Conservation (phyloP, 37 sponge, comb jelly and placozoan species). For the Ephydatia muelleri region DNA sequence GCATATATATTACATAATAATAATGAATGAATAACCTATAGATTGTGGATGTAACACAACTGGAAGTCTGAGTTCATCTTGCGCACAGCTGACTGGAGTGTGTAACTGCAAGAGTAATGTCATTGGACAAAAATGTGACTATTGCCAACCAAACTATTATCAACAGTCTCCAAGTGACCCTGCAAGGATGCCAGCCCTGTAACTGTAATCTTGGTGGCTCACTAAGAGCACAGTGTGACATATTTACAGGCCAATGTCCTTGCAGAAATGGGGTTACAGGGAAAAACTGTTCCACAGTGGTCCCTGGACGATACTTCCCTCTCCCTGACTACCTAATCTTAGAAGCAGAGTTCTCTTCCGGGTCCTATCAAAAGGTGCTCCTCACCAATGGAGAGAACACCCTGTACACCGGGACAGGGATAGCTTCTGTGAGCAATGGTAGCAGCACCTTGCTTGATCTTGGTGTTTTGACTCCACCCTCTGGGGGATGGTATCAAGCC, state of each 20-base stretch:
- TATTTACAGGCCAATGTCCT: constrained; percentile 60
- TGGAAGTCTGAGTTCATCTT: constrained; percentile 15
- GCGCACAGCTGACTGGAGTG: constrained; percentile 47
- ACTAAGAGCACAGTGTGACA: constrained; percentile 24
- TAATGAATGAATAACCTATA: constrained; percentile 11
- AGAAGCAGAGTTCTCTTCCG: constrained; percentile 48
- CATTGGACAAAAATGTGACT: constrained; percentile 74
- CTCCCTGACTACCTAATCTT: constrained; percentile 42
- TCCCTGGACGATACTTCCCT: constrained; percentile 49
- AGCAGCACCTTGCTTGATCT: constrained; percentile 28
- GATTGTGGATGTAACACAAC: constrained; percentile 68
- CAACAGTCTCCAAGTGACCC: constrained; percentile 10
- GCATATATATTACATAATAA: too few relatives aligned
- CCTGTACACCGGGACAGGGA: constrained; percentile 57
- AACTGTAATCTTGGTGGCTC: constrained; percentile 73
- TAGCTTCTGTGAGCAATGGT: constrained; percentile 10
- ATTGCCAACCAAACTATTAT: constrained; percentile 69
- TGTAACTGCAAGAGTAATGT: constrained; percentile 81
- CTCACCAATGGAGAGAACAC: constrained; percentile 17
- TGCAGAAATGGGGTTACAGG: constrained; percentile 81
- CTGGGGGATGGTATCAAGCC: constrained; percentile 47
- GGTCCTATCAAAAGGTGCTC: constrained; percentile 6
- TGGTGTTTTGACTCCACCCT: constrained; percentile 20
- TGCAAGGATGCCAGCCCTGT: constrained; percentile 61
- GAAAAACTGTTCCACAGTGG: constrained; percentile 48